These are phyloP conservation scores for Cheilosia vulpina DNA, from an alignment of 2,888 invertebrate species.

Conservation along the genomic window DNA sequence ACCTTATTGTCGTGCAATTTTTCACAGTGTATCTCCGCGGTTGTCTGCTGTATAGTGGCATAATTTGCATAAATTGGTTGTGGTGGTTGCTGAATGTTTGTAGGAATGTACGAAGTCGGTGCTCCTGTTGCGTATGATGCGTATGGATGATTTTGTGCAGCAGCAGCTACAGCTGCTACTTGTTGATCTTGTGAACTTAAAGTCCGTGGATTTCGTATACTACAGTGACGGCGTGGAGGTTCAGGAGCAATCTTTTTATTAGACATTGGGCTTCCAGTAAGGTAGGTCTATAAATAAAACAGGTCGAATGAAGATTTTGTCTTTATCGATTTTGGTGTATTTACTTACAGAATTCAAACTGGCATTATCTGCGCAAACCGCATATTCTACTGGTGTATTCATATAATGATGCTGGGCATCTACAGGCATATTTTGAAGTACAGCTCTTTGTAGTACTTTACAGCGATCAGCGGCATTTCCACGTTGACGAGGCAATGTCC, in stretches of 20 bases:
- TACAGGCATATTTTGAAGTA: slow-evolving; percentile 82
- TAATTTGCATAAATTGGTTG: slow-evolving; percentile 84
- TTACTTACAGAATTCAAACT: slow-evolving; percentile 78
- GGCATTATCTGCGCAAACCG: slow-evolving; percentile 76
- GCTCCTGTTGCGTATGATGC: slow-evolving; percentile 69
- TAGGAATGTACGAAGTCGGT: slow-evolving; percentile 77
- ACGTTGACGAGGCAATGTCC: slow-evolving; percentile 93
- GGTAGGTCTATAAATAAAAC: slow-evolving; percentile 83
- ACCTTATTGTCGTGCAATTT: slow-evolving; percentile 83
- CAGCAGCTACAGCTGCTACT: slow-evolving; percentile 72
- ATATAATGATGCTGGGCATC: slow-evolving; percentile 83
- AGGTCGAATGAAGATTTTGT: not conserved
- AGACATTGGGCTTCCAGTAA: slow-evolving; percentile 89
- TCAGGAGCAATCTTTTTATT: slow-evolving; percentile 92
- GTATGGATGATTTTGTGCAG: slow-evolving; percentile 77
- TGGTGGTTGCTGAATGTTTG: slow-evolving; percentile 78
- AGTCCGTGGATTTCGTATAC: slow-evolving; percentile 82
- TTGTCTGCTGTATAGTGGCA: slow-evolving; percentile 85
- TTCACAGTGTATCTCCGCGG: slow-evolving; percentile 86
- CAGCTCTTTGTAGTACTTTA: slow-evolving; percentile 81
- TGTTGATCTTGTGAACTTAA: slow-evolving; percentile 76
- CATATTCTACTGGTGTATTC: slow-evolving; percentile 83
- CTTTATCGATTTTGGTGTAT: not conserved
- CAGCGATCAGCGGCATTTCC: slow-evolving; percentile 72
- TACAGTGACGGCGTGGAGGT: slow-evolving; percentile 90